A percentile compares a stretch with the other conserved stretches of the same genome.
Evolutionary conservation across 2,888 invertebrate genomes (phyloP).

Genomic region (Pemphredon lugubris): DNA sequence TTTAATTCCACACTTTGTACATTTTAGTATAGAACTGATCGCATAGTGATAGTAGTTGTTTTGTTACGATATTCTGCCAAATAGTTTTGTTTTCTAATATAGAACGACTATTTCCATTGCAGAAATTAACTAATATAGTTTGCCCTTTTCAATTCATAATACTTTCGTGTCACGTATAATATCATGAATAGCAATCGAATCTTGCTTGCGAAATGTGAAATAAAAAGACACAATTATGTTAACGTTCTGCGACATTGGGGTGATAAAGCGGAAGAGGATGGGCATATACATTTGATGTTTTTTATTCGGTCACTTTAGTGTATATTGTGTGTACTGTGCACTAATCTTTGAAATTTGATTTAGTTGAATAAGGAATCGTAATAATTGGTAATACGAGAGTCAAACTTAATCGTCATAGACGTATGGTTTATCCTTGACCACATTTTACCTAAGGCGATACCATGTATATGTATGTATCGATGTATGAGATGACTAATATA

Average conservation of each 20-base stretch:
- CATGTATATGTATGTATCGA: conserved; percentile 73
- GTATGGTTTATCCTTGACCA: conserved; percentile 59
- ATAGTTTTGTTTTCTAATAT: conserved; percentile 19
- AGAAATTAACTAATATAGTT: no score
- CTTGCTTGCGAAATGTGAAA: conserved; percentile 7
- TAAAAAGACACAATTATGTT: conserved; percentile 17
- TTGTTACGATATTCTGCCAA: conserved; percentile 21
- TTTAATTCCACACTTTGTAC: conserved; percentile 24
- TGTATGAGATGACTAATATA: conserved; percentile 73
- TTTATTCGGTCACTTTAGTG: conserved; percentile 59
- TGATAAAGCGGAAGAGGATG: conserved; percentile 58
- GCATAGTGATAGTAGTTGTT: conserved; percentile 19
- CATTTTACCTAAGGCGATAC: conserved; percentile 65
- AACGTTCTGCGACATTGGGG: conserved; percentile 20
- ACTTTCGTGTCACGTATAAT: no score
- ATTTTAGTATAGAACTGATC: conserved; percentile 33
- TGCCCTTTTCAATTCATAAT: no score
- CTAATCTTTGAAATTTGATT: conserved; percentile 53
- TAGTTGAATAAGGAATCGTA: conserved; percentile 44
- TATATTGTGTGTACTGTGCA: conserved; percentile 63
- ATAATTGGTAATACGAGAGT: conserved; percentile 37
- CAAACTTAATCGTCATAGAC: conserved; percentile 44
- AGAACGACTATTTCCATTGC: conserved; percentile 9
- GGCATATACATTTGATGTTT: conserved; percentile 56
- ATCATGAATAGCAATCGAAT: no score